A percentile compares a stretch with the other conserved stretches of the same genome.
phyloP scores from a whole-genome alignment of 1,140 invertebrate genomes.

The Stenopsyche tienmushanensis region DNA sequence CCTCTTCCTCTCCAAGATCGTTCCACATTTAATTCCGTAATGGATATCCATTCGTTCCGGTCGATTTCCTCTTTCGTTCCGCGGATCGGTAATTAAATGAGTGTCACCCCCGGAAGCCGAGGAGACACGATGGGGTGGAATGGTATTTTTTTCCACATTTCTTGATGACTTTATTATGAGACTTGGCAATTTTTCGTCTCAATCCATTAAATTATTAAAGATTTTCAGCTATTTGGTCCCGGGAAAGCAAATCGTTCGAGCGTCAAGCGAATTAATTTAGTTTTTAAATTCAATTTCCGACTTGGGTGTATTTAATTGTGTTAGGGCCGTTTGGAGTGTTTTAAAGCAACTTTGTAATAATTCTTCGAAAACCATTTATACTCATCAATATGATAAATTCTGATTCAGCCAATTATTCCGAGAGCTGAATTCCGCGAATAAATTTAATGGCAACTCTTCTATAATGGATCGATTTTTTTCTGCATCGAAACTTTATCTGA shows the following conservation, averaged over 20 bases:
- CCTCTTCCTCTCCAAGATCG: slow-evolving; percentile 30
- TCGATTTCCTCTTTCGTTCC: slow-evolving; percentile 38
- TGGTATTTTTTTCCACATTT: not conserved
- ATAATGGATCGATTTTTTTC: too few relatives aligned
- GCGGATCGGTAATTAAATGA: slow-evolving; percentile 42
- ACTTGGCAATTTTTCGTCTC: slow-evolving; percentile 20
- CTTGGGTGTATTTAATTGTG: too few relatives aligned
- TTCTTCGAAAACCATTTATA: too few relatives aligned
- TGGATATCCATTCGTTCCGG: slow-evolving; percentile 41
- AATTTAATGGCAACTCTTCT: not conserved
- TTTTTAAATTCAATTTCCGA: too few relatives aligned
- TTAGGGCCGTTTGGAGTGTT: too few relatives aligned
- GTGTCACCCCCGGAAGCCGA: slow-evolving; percentile 29
- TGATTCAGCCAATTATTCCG: too few relatives aligned
- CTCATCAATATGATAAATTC: too few relatives aligned
- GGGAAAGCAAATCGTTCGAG: not conserved
- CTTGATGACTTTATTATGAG: slow-evolving; percentile 28
- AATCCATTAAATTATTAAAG: slow-evolving; percentile 19
- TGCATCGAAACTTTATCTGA: too few relatives aligned
- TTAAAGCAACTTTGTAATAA: too few relatives aligned
- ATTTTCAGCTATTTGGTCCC: slow-evolving; percentile 7
- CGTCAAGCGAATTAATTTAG: too few relatives aligned
- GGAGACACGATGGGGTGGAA: not conserved
- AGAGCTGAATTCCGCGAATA: too few relatives aligned
- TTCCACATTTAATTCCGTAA: slow-evolving; percentile 42